These are phyloP conservation scores for Metaphire vulgaris DNA, from an alignment of 1,140 invertebrate species.

Conservation along the genomic window DNA sequence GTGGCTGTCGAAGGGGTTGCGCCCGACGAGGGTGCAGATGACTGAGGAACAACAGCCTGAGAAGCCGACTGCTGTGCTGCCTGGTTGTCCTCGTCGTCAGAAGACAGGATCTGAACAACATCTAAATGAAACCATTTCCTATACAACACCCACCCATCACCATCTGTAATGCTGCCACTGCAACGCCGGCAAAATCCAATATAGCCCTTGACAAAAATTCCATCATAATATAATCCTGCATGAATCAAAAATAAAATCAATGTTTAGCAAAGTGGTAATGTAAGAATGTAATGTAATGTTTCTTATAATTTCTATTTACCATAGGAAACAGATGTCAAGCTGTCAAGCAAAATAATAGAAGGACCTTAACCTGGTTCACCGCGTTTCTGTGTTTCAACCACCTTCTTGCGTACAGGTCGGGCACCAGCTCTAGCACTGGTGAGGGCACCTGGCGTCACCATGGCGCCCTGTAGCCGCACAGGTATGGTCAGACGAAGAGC, in stretches of 20 bases:
- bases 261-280: neutral
- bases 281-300: neutral
- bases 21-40: no score
- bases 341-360: neutral
- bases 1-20: no score
- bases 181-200: neutral
- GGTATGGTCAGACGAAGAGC: neutral
- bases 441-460: neutral
- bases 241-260: neutral
- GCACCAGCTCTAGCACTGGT: neutral
- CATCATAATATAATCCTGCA: neutral
- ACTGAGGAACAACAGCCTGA: neutral
- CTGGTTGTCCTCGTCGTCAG: neutral
- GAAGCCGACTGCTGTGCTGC: no score
- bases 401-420: neutral
- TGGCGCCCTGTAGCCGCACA: neutral
- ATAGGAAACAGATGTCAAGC: neutral
- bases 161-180: neutral
- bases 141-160: neutral
- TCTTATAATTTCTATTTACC: neutral
- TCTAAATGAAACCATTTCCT: neutral
- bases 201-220: neutral
- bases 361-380: neutral
- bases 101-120: neutral
- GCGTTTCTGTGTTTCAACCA: neutral